Base-by-base conservation (phyloP, 2,797 vertebrate genomes). In the Diplodus sargus region DNA sequence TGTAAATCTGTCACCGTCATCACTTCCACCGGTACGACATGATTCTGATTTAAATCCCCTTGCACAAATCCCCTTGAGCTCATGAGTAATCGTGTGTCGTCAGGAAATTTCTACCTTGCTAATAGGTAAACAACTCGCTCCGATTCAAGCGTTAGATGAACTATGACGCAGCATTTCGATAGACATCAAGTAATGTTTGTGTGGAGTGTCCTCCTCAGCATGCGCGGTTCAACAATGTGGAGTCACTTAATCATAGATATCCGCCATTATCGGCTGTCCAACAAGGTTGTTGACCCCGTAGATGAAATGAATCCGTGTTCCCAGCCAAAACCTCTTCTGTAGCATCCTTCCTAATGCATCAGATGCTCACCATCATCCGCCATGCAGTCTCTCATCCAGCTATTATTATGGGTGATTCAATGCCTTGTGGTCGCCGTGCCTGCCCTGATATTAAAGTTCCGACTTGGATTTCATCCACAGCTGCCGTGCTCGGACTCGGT, bases 391-490 rank as follows among this genome's bases (percentile, higher is more conserved):
- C 86, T 86, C 70, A 83, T 82, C 70, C 77, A 48, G 78, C 84
- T 88, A 85, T 87, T 87, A 87, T 89, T 83, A 67, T 34, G 60
- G 80, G 78, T 87, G 89, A 92, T 88, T 88, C 89, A 84, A 17
- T 87, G 88, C 82, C 74, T 81, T 83, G 92, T 87, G 91, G 92
- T 93, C 87, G 23, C 62, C 8, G 28, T 20, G 81, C 83, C 83
- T 53, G 74, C 61, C 75, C 74, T 45, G 45, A 72, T 89, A 87
- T 82, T 83, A 84, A 76, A 84, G 49, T 65, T 60, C 58, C 20
- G 34, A 85, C 91, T 93, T 83, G 82, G 82, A 90, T 93, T 94
- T 93, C 93, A 92, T 87, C 82, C 47, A 14, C 84, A 67, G 85
- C 82, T 82, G 85, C 85, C 74, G 82, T 3, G n/a, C 76, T 84